Conservation (phyloP, 2,888 invertebrate species). For the Zhengitettix transpicula region DNA sequence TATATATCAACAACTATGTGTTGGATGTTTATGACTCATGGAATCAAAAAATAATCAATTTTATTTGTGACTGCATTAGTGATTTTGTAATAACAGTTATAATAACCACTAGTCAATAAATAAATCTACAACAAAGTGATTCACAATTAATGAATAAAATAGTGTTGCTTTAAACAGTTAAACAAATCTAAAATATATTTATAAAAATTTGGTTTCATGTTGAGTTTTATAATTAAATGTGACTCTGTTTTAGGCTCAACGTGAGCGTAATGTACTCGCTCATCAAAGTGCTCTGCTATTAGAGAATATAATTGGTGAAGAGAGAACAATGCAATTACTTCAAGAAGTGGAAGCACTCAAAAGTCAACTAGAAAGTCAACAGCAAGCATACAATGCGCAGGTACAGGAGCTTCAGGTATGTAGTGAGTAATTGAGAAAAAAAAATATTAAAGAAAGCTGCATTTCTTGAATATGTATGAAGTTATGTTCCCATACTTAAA, state of each 20-base stretch:
- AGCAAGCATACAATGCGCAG: constrained; percentile 35
- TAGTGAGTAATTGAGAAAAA: not conserved
- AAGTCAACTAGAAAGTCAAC: constrained; percentile 42
- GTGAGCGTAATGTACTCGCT: constrained; percentile 42
- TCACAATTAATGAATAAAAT: too few species aligned
- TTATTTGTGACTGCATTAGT: too few species aligned
- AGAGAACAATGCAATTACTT: constrained; percentile 35
- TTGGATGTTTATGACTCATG: too few species aligned
- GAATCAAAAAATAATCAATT: too few species aligned
- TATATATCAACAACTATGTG: too few species aligned
- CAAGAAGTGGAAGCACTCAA: constrained; percentile 45
- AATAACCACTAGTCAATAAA: too few species aligned
- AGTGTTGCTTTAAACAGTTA: too few species aligned
- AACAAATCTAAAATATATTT: too few species aligned
- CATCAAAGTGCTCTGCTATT: constrained; percentile 50
- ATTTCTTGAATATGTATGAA: not conserved
- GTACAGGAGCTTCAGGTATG: constrained; percentile 40
- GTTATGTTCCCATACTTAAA: not conserved
- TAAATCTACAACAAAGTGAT: too few species aligned
- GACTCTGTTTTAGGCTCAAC: constrained; percentile 34
- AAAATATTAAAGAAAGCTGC: not conserved
- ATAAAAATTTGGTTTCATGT: too few species aligned
- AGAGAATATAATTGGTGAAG: constrained; percentile 38
- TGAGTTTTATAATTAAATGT: not conserved
- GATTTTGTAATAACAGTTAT: too few species aligned